A percentile compares a stretch with the other conserved stretches of the same genome.
Evolutionary conservation across 2,888 invertebrate species (phyloP).

Genomic region (Lamellibrachia columna): DNA sequence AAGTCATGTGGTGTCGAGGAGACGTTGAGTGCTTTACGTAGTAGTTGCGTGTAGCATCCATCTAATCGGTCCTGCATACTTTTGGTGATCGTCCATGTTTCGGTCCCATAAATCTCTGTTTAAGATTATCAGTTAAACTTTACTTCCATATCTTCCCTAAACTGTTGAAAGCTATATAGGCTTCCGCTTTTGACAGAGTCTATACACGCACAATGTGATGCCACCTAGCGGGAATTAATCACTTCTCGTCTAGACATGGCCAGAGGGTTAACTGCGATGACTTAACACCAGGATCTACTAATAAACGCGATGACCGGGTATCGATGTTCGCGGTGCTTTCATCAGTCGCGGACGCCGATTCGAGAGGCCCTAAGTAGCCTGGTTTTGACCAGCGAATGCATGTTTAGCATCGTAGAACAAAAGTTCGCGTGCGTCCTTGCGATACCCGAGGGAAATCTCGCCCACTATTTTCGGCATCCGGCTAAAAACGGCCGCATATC

Average conservation of each 20-base stretch:
- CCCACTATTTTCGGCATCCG: slow-evolving; percentile 9
- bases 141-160: too few species aligned
- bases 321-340: slow-evolving; percentile 1
- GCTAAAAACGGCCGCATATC: background rate
- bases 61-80: too few species aligned
- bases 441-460: slow-evolving; percentile 11
- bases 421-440: background rate
- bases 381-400: background rate
- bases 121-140: too few species aligned
- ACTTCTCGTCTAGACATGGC: background rate
- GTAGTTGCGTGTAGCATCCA: too few species aligned
- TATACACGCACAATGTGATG: background rate
- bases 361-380: background rate
- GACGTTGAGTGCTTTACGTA: too few species aligned
- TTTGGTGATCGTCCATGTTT: too few species aligned
- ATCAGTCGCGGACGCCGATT: background rate
- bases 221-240: slow-evolving; percentile 12
- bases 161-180: too few species aligned
- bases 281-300: background rate
- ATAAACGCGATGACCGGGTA: background rate
- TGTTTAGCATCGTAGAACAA: background rate
- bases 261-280: background rate
- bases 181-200: background rate
- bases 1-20: too few species aligned
- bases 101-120: too few species aligned